Percentiles rank a stretch among this genome's conserved stretches.
These are phyloP conservation scores for Alouatta palliata DNA, from an alignment of 2,113 vertebrate species.

Conservation along the genomic window DNA sequence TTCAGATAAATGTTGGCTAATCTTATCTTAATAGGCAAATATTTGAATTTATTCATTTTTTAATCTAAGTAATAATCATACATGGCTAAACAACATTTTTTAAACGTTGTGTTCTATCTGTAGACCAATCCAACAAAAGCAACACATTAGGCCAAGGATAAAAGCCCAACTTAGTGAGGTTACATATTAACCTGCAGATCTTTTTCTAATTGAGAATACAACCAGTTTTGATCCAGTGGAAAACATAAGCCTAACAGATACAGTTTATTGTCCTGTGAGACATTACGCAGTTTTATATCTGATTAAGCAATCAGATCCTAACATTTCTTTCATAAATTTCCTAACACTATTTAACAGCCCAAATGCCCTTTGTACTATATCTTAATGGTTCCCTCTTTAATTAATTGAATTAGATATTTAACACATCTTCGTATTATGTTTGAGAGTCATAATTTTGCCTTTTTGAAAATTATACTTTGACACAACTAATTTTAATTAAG, in stretches of 20 bases:
- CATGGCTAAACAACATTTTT: neutral
- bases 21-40: neutral
- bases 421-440: neutral
- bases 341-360: neutral
- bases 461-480: neutral
- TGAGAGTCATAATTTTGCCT: neutral
- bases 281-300: neutral
- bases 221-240: neutral
- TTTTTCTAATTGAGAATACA: neutral
- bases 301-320: neutral
- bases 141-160: neutral
- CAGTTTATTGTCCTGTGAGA: neutral
- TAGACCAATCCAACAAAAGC: neutral
- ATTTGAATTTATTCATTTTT: neutral
- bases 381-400: neutral
- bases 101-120: neutral
- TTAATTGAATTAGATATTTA: neutral
- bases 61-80: neutral
- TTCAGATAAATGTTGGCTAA: neutral
- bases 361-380: neutral
- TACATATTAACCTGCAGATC: neutral
- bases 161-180: neutral
- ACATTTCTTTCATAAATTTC: neutral
- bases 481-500: neutral
- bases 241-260: neutral